Evolutionary conservation across 2,888 invertebrate species (phyloP).

Genomic region (Subacronicta megacephala): DNA sequence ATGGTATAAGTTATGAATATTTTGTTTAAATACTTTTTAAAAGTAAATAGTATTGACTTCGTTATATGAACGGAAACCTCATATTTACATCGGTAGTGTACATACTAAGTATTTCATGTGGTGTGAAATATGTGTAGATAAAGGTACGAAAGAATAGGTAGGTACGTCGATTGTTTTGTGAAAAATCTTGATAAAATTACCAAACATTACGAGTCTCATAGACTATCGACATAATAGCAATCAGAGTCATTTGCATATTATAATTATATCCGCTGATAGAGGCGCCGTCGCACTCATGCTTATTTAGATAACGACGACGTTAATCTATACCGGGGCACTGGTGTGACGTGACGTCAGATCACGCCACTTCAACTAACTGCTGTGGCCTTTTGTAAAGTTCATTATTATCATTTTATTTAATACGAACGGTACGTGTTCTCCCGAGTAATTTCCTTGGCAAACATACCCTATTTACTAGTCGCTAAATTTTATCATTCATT

Average conservation of each 20-base stretch:
- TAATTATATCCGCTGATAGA: slow-evolving; percentile 22
- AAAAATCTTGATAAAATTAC: neutral
- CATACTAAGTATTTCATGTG: too few species aligned
- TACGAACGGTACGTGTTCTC: neutral
- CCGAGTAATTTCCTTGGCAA: neutral
- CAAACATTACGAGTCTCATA: slow-evolving; percentile 1
- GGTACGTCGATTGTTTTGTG: neutral
- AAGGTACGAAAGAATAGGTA: too few species aligned
- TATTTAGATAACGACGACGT: slow-evolving; percentile 36
- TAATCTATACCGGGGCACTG: slow-evolving; percentile 30
- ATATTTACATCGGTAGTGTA: too few species aligned
- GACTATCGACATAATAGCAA: slow-evolving; percentile 17
- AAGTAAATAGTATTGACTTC: too few species aligned
- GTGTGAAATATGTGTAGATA: too few species aligned
- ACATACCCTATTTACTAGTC: too few species aligned
- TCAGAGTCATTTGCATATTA: slow-evolving; percentile 33
- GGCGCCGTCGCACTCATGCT: slow-evolving; percentile 13
- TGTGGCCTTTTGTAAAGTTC: neutral
- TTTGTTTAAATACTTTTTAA: too few species aligned
- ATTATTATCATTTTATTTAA: neutral
- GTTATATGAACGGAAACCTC: too few species aligned
- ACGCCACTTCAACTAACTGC: slow-evolving; percentile 78
- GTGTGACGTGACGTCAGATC: slow-evolving; percentile 74
- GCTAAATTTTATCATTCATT: too few species aligned
- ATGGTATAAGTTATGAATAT: slow-evolving; percentile 8